Evolutionary conservation across 2,797 vertebrate species (phyloP).

Genomic region (Babyrousa celebensis): DNA sequence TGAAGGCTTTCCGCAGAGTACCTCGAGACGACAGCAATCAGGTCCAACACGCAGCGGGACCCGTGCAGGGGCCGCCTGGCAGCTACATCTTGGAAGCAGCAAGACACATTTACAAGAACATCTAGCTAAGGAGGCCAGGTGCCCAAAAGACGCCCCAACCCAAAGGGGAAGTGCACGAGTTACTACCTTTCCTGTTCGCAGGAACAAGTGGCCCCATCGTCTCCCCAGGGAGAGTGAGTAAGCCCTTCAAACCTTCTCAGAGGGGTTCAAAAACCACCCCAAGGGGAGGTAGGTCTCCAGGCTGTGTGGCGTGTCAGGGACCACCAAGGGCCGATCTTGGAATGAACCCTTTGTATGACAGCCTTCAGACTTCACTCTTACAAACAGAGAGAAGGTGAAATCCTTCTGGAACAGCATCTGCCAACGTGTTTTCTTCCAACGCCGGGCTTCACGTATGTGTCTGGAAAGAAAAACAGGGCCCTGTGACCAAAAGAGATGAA

Average conservation of each 20-base stretch:
- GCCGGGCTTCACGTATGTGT: neutral
- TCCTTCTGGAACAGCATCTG: neutral
- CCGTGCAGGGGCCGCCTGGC: neutral
- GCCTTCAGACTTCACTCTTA: neutral
- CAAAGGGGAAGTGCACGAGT: neutral
- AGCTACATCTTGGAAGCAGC: neutral
- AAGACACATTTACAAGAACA: neutral
- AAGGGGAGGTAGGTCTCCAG: neutral
- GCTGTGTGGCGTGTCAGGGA: neutral
- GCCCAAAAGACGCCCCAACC: neutral
- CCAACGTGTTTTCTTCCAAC: neutral
- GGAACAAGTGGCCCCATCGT: neutral
- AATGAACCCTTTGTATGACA: neutral
- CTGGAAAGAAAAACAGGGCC: neutral
- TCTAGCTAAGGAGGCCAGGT: neutral
- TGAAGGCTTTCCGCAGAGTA: neutral
- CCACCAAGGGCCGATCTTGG: neutral
- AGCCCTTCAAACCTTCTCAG: neutral
- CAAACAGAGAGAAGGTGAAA: conserved; percentile 12
- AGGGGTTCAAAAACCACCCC: neutral
- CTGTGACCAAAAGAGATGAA: neutral
- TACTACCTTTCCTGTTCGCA: neutral
- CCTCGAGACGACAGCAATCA: neutral
- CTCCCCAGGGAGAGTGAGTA: neutral
- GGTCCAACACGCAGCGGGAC: neutral